These are phyloP conservation scores for Axea sp. DNA, from an alignment of 2,888 invertebrate genomes.

Conservation along the genomic window DNA sequence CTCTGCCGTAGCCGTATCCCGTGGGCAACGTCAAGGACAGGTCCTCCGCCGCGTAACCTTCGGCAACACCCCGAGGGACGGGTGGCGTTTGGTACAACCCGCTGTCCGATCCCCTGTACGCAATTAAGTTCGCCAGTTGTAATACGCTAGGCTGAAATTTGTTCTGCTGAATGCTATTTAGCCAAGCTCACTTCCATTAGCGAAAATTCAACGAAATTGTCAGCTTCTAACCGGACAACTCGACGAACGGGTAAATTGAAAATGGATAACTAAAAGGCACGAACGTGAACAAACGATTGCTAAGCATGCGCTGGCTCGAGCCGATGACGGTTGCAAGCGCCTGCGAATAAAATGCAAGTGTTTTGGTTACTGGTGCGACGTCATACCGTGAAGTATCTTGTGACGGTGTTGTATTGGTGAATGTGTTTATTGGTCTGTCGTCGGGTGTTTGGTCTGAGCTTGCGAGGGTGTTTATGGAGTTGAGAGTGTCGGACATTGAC, in stretches of 20 bases:
- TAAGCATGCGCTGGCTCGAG: conserved; percentile 51
- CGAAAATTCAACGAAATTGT: conserved; percentile 32
- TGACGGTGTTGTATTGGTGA: conserved; percentile 76
- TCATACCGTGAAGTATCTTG: conserved; percentile 77
- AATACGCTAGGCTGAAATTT: conserved; percentile 22
- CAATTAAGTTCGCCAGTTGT: conserved; percentile 59
- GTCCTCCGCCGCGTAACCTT: conserved; percentile 82
- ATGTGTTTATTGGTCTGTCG: conserved; percentile 78
- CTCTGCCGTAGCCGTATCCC: conserved; percentile 80
- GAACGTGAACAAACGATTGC: conserved; percentile 21
- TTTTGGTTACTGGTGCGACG: conserved; percentile 46
- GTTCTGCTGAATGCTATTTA: conserved; percentile 56
- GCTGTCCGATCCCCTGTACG: conserved; percentile 82
- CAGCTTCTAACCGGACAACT: conserved; percentile 26
- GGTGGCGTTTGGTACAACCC: conserved; percentile 82
- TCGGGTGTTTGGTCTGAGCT: conserved; percentile 79
- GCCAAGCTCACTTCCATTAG: conserved; percentile 48
- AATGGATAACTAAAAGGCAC: conserved; percentile 15
- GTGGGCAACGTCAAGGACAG: conserved; percentile 78
- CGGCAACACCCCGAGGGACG: conserved; percentile 81
- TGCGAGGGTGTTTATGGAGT: conserved; percentile 78
- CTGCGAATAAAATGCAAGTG: conserved; percentile 59
- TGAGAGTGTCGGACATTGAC: conserved; percentile 79
- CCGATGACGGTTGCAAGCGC: conserved; percentile 56
- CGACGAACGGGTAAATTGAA: conserved; percentile 6